These are phyloP conservation scores for Cybosia mesomella DNA, from an alignment of 2,888 invertebrate genomes.

Conservation along the genomic window DNA sequence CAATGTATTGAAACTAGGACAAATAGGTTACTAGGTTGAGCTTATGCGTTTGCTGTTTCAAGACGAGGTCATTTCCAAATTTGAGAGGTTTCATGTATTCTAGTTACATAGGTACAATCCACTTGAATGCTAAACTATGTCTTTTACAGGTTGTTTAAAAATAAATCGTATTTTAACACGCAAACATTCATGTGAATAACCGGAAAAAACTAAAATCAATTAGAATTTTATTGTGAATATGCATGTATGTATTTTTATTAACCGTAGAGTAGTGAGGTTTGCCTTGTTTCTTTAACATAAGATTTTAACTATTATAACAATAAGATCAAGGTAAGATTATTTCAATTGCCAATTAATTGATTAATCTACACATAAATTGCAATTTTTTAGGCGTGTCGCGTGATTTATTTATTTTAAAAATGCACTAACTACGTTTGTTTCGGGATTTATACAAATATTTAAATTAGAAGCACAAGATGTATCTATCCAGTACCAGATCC, in stretches of 20 bases:
- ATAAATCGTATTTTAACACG: slow-evolving; percentile 40
- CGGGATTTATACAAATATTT: not conserved
- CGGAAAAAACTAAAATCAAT: slow-evolving; percentile 43
- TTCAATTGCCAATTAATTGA: not conserved
- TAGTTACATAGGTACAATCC: slow-evolving; percentile 30
- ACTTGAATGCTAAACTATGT: slow-evolving; percentile 15
- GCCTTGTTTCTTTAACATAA: slow-evolving; percentile 14
- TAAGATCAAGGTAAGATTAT: slow-evolving; percentile 43
- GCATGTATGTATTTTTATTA: slow-evolving; percentile 38
- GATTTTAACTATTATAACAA: slow-evolving; percentile 32
- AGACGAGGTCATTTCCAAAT: slow-evolving; percentile 21
- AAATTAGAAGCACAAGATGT: not conserved
- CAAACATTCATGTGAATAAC: slow-evolving; percentile 40
- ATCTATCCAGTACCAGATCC: not conserved
- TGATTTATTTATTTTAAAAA: too few species aligned
- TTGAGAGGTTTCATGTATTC: slow-evolving; percentile 21
- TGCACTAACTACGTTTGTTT: not conserved
- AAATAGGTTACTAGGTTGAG: slow-evolving; percentile 25
- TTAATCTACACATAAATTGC: not conserved
- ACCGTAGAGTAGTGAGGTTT: slow-evolving; percentile 24
- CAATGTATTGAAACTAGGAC: slow-evolving; percentile 20
- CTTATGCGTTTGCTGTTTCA: slow-evolving; percentile 12
- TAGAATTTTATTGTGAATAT: slow-evolving; percentile 42
- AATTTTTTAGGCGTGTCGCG: not conserved
- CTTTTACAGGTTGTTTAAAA: slow-evolving; percentile 34